Percentiles rank a stretch among this genome's conserved stretches.
Evolutionary conservation across 2,888 invertebrate genomes (phyloP).

Genomic region (Diaprepes abbreviatus): DNA sequence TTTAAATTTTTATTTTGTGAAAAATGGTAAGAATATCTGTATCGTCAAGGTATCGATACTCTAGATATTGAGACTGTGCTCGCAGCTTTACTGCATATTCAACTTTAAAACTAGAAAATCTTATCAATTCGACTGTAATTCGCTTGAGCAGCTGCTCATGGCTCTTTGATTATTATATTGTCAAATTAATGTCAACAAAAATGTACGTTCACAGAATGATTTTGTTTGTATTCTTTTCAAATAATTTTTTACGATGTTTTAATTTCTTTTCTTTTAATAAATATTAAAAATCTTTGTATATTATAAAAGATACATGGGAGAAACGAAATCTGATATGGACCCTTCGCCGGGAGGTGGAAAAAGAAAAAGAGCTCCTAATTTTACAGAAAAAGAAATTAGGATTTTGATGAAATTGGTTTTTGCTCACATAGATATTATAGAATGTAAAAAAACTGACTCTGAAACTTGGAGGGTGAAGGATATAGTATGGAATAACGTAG

Average conservation of each 20-base stretch:
- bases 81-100: no score
- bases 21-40: no score
- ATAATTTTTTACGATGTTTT: background rate
- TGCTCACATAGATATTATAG: constrained; percentile 41
- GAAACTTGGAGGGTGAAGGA: constrained; percentile 43
- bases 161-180: background rate
- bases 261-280: no score
- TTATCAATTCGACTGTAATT: no score
- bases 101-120: no score
- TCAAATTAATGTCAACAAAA: background rate
- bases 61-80: no score
- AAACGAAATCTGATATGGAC: background rate
- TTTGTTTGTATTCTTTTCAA: background rate
- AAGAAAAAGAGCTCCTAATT: constrained; percentile 42
- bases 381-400: constrained; percentile 40
- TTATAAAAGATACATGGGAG: background rate
- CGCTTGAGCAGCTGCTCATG: background rate
- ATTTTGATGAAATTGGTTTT: constrained; percentile 40
- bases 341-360: constrained; percentile 18
- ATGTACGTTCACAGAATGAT: background rate
- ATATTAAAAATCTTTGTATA: no score
- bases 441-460: constrained; percentile 43
- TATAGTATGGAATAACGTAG: constrained; percentile 39
- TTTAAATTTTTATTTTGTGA: no score
- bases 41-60: no score